phyloP scores from a whole-genome alignment of 2,888 invertebrate genomes.

The Agonopterix subpropinquella region DNA sequence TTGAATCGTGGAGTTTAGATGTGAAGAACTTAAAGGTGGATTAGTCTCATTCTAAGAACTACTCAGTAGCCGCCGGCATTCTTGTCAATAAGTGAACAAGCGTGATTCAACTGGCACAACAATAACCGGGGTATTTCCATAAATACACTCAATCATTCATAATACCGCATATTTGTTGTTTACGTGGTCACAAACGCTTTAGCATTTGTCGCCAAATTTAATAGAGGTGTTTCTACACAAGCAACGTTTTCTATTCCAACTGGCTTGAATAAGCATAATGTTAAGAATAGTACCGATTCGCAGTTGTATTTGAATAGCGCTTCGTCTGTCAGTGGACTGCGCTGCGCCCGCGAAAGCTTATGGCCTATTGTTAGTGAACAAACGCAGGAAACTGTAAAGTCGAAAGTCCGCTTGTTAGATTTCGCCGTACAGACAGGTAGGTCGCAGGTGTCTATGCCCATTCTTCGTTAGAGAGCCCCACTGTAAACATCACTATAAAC shows the following conservation, averaged over 20 bases:
- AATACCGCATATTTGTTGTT: neutral
- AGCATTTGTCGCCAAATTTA: constrained; percentile 13
- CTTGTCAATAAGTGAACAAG: too few species aligned
- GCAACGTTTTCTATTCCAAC: constrained; percentile 15
- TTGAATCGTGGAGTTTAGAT: too few species aligned
- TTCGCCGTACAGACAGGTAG: constrained; percentile 64
- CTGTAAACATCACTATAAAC: constrained; percentile 53
- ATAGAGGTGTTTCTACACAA: constrained; percentile 15
- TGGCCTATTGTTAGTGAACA: constrained; percentile 67
- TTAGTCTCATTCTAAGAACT: too few species aligned
- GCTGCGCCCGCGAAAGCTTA: constrained; percentile 49
- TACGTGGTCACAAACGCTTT: constrained; percentile 1
- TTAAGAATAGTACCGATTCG: constrained; percentile 37
- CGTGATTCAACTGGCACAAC: neutral
- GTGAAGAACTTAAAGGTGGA: too few species aligned
- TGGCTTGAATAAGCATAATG: constrained; percentile 42
- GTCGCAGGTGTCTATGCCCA: constrained; percentile 56
- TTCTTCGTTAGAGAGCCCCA: constrained; percentile 11
- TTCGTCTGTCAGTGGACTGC: constrained; percentile 41
- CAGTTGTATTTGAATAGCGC: constrained; percentile 45
- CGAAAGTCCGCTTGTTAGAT: constrained; percentile 61
- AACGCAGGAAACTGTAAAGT: constrained; percentile 72
- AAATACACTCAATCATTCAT: neutral
- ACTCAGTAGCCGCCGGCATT: too few species aligned
- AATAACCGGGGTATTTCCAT: constrained; percentile 8